A percentile compares a stretch with the other conserved stretches of the same genome.
Evolutionary conservation across 2,797 vertebrate genomes (phyloP).

Genomic region (Gymnodraco acuticeps): DNA sequence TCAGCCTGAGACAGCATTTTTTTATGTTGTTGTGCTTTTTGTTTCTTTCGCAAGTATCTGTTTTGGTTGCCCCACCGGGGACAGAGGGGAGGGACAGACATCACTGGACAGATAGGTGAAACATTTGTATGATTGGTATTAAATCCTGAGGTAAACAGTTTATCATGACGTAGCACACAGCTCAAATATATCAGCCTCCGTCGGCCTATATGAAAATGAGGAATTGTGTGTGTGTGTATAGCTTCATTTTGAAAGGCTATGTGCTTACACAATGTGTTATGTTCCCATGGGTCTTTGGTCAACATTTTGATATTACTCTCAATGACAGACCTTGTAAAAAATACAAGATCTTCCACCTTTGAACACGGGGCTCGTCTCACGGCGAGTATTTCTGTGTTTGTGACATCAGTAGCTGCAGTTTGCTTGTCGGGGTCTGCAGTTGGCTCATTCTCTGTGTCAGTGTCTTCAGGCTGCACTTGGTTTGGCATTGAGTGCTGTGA

Average conservation of each 20-base stretch:
- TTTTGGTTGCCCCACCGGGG: neutral
- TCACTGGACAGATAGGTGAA: constrained; percentile 29
- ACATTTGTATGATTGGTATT: constrained; percentile 4
- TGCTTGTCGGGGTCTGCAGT: constrained; percentile 2
- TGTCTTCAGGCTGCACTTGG: constrained; percentile 32
- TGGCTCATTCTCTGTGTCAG: constrained; percentile 31
- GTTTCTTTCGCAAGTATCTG: constrained; percentile 32
- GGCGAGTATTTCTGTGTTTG: constrained; percentile 5
- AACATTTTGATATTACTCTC: constrained; percentile 16
- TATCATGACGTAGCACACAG: constrained; percentile 9
- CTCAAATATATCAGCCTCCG: constrained; percentile 7
- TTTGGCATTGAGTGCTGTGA: constrained; percentile 37
- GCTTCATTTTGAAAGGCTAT: constrained; percentile 1
- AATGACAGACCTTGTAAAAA: constrained; percentile 3
- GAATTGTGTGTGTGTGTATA: constrained; percentile 1
- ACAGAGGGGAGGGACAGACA: neutral
- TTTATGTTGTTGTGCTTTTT: constrained; percentile 42
- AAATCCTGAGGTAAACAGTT: constrained; percentile 6
- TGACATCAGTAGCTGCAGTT: constrained; percentile 32
- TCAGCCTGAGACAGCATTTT: constrained; percentile 59
- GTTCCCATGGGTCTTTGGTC: constrained; percentile 27
- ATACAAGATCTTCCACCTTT: constrained; percentile 8
- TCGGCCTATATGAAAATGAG: neutral
- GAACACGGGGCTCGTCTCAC: neutral
- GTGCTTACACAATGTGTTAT: constrained; percentile 2